Conservation (phyloP, 2,888 invertebrate species). For the Xylocampa areola region DNA sequence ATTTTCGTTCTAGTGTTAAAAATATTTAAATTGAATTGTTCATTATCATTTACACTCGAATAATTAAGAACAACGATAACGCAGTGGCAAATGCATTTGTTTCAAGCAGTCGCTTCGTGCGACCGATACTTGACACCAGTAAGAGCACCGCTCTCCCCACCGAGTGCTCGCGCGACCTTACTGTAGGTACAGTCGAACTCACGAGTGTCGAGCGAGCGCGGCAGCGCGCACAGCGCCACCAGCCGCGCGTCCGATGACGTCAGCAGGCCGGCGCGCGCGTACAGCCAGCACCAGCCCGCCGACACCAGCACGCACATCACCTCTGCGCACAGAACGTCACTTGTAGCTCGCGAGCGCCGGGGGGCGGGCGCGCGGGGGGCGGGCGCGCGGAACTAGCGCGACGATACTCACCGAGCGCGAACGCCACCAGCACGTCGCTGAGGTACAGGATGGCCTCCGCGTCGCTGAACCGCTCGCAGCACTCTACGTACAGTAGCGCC, state of each 20-base stretch:
- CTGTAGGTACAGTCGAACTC: conserved; percentile 14
- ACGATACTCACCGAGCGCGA: conserved; percentile 56
- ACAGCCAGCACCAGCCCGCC: conserved; percentile 65
- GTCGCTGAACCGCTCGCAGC: conserved; percentile 71
- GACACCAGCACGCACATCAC: conserved; percentile 62
- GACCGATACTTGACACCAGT: no score
- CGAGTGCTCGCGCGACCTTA: no score
- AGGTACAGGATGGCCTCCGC: conserved; percentile 71
- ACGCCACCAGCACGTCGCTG: conserved; percentile 55
- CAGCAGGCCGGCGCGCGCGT: conserved; percentile 69
- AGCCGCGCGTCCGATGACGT: conserved; percentile 62
- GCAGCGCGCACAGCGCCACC: conserved; percentile 67
- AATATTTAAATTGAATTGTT: no score
- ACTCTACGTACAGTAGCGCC: conserved; percentile 74
- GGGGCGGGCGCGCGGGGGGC: background rate
- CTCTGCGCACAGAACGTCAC: conserved; percentile 44
- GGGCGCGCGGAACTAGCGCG: background rate
- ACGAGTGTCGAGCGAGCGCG: conserved; percentile 59
- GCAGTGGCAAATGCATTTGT: no score
- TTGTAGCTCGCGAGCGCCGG: background rate
- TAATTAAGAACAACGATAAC: no score
- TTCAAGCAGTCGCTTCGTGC: background rate
- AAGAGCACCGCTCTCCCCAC: no score
- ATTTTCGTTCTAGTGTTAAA: no score
- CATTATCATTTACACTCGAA: no score